These are phyloP conservation scores for Sphaeridia pumilis DNA, from an alignment of 2,888 invertebrate species.

Conservation along the genomic window DNA sequence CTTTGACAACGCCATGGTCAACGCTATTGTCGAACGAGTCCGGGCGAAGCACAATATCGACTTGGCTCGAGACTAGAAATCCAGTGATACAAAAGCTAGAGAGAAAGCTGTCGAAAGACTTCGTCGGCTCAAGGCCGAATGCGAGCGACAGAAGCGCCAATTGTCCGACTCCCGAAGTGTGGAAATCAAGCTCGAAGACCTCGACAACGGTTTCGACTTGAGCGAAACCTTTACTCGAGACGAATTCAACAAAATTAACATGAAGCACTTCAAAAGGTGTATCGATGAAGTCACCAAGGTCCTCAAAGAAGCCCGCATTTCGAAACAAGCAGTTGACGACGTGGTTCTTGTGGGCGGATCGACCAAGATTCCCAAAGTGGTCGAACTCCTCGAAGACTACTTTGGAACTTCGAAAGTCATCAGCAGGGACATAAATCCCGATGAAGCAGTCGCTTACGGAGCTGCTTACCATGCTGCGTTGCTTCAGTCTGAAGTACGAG, in stretches of 20 bases:
- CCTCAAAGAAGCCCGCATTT: neutral
- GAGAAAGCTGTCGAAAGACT: neutral
- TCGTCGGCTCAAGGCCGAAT: neutral
- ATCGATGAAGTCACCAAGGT: neutral
- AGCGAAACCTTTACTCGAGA: neutral
- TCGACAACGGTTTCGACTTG: neutral
- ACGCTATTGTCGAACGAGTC: neutral
- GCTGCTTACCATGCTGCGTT: constrained; percentile 65
- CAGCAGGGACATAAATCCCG: constrained; percentile 64
- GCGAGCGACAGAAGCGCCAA: constrained; percentile 1
- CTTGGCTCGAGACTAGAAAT: neutral
- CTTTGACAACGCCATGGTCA: constrained; percentile 1
- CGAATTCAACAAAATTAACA: neutral
- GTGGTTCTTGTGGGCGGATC: neutral
- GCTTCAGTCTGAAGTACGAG: too few relatives aligned
- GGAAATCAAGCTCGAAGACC: neutral
- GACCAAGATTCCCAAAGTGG: neutral
- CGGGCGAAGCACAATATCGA: neutral
- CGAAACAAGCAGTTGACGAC: neutral
- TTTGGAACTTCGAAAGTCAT: neutral
- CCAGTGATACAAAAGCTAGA: neutral
- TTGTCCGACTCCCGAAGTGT: neutral
- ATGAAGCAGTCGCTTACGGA: constrained; percentile 71
- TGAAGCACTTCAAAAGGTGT: neutral
- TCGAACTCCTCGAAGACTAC: neutral